phyloP scores from a whole-genome alignment of 2,797 vertebrate genomes.

The Acipenser oxyrinchus region DNA sequence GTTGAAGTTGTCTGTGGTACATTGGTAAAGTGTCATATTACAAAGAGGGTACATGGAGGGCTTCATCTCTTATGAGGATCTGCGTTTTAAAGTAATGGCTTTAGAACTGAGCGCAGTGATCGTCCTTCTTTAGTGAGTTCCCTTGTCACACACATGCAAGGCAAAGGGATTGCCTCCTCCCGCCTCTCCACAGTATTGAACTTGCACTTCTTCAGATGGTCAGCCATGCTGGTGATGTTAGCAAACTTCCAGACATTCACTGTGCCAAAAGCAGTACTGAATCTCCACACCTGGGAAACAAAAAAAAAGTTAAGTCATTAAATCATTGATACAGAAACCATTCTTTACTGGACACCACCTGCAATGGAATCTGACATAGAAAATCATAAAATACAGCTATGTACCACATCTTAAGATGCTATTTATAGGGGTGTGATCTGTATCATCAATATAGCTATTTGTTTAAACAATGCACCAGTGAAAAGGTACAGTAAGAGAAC shows the following conservation, averaged over 20 bases:
- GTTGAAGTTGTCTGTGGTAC: slow-evolving; percentile 62
- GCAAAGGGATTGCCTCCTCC: slow-evolving; percentile 87
- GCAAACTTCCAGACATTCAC: slow-evolving; percentile 97
- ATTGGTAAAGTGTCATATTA: slow-evolving; percentile 64
- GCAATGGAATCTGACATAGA: too few species aligned
- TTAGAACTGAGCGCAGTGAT: slow-evolving; percentile 89
- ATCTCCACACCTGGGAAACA: slow-evolving; percentile 80
- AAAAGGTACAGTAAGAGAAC: too few species aligned
- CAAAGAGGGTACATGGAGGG: slow-evolving; percentile 53
- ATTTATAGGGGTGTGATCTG: too few species aligned
- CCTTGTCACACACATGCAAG: slow-evolving; percentile 95
- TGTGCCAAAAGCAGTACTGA: slow-evolving; percentile 95
- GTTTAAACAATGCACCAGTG: too few species aligned
- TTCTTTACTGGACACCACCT: too few species aligned
- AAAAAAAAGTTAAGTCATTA: slow-evolving; percentile 8
- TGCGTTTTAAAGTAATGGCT: slow-evolving; percentile 79
- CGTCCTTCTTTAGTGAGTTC: slow-evolving; percentile 94
- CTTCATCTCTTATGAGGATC: slow-evolving; percentile 37
- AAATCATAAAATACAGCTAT: too few species aligned
- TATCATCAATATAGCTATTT: too few species aligned
- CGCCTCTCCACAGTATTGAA: slow-evolving; percentile 81
- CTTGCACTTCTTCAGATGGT: slow-evolving; percentile 94
- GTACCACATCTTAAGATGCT: too few species aligned
- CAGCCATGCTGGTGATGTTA: slow-evolving; percentile 95
- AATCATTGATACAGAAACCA: neutral